Evolutionary conservation across 2,888 invertebrate species (phyloP).

Genomic region (Panzeria rudis): DNA sequence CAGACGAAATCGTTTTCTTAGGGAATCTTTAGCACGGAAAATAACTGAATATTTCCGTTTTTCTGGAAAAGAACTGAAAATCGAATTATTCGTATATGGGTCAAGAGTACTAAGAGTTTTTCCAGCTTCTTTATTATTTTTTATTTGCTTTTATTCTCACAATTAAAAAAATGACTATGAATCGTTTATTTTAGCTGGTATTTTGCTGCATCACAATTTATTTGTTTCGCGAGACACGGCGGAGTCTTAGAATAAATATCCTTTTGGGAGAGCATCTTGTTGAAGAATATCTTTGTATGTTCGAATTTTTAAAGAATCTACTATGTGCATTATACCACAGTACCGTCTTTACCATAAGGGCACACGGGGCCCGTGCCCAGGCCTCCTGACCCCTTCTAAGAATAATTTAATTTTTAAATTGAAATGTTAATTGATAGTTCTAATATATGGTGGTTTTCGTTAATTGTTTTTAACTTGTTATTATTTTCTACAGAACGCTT

Average conservation of each 20-base stretch:
- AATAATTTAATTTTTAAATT: too few relatives aligned
- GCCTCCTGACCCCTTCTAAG: too few relatives aligned
- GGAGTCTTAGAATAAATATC: slow-evolving; percentile 64
- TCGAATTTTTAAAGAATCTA: neutral
- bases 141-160: neutral
- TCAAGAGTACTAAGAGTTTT: too few relatives aligned
- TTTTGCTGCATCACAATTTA: slow-evolving; percentile 70
- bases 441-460: too few relatives aligned
- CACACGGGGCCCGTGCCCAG: too few relatives aligned
- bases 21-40: neutral
- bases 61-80: neutral
- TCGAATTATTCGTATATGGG: too few relatives aligned
- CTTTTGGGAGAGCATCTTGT: slow-evolving; percentile 7
- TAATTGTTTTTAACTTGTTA: too few relatives aligned
- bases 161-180: slow-evolving; percentile 2
- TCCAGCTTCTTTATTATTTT: neutral
- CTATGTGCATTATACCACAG: too few relatives aligned
- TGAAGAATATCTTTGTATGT: neutral
- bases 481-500: too few relatives aligned
- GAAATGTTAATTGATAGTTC: too few relatives aligned
- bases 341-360: too few relatives aligned
- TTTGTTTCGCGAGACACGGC: slow-evolving; percentile 71
- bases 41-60: neutral
- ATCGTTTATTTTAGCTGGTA: slow-evolving; percentile 39
- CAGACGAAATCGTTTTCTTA: neutral